Conservation (phyloP, 1,140 invertebrate species). For the Carposina sasakii region DNA sequence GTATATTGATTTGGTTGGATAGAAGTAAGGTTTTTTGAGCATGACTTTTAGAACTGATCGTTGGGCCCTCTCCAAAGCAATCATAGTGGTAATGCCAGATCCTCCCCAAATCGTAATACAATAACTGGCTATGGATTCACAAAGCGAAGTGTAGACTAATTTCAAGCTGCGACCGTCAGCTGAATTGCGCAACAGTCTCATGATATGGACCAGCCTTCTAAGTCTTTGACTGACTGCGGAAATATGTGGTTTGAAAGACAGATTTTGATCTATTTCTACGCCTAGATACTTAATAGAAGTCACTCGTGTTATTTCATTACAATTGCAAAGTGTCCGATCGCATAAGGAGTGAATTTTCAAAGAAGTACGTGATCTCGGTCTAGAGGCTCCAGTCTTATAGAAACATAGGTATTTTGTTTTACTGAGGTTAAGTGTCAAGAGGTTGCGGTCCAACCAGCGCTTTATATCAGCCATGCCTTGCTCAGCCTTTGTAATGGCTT, state of each 20-base stretch:
- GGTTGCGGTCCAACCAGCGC: not conserved
- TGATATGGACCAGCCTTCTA: not conserved
- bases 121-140: not conserved
- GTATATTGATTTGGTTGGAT: not conserved
- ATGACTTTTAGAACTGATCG: not conserved
- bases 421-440: not conserved
- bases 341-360: too few relatives aligned
- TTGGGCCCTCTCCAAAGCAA: conserved; percentile 1
- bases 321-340: too few relatives aligned
- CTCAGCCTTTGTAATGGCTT: not conserved
- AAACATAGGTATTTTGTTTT: not conserved
- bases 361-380: too few relatives aligned
- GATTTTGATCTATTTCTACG: not conserved
- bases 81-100: not conserved
- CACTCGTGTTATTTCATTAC: too few relatives aligned
- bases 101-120: conserved; percentile 2
- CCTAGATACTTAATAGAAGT: not conserved
- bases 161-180: not conserved
- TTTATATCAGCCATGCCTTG: not conserved
- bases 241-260: not conserved
- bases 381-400: too few relatives aligned
- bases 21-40: not conserved
- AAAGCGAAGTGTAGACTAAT: not conserved
- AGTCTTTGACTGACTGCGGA: not conserved
- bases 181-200: not conserved